Evolutionary conservation across 2,113 vertebrate species (phyloP).

Genomic region (Uria aalge): DNA sequence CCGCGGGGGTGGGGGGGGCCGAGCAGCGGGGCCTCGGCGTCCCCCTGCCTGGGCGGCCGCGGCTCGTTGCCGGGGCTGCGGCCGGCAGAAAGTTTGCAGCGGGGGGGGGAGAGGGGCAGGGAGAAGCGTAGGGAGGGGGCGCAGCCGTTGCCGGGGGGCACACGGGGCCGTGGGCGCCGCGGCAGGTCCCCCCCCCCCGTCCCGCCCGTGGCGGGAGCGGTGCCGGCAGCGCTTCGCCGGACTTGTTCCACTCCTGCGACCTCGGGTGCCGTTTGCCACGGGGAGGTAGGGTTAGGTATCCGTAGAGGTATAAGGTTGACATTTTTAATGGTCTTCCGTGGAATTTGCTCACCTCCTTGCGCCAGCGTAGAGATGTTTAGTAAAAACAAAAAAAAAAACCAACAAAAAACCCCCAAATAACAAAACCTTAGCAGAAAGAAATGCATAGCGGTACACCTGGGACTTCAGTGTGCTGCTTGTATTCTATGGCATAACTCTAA

Average conservation of each 20-base stretch:
- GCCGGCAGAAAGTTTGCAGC: background rate
- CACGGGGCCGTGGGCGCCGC: background rate
- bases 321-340: background rate
- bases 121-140: background rate
- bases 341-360: background rate
- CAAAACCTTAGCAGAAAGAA: background rate
- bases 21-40: fast-evolving
- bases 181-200: background rate
- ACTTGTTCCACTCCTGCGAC: background rate
- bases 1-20: background rate
- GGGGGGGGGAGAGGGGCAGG: background rate
- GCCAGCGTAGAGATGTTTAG: background rate
- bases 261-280: background rate
- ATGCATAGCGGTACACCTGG: background rate
- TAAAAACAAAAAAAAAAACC: background rate
- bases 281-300: background rate
- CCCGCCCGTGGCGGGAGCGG: background rate
- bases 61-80: background rate
- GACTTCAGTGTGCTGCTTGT: background rate
- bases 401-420: background rate
- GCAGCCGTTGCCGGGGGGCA: background rate
- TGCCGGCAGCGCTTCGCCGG: background rate
- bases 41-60: background rate
- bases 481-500: background rate
- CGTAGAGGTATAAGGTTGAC: too few relatives aligned